A percentile compares a stretch with the other conserved stretches of the same genome.
Conservation (phyloP, 2,888 invertebrate species). For the Pogonocherus hispidulus region DNA sequence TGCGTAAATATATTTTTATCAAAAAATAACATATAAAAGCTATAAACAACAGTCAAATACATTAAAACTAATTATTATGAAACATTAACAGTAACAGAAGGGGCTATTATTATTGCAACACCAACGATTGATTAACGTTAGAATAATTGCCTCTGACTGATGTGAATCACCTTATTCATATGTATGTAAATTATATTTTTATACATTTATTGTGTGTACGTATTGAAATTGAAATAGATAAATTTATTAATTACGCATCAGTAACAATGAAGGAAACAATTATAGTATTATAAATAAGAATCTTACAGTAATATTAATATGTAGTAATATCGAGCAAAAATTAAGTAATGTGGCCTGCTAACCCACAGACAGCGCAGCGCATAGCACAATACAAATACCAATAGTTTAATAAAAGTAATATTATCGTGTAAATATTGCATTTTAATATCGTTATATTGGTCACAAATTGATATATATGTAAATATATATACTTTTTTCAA, state of each 20-base stretch:
- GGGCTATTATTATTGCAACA: neutral
- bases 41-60: slow-evolving; percentile 20
- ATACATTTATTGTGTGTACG: slow-evolving; percentile 32
- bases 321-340: slow-evolving; percentile 53
- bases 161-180: slow-evolving; percentile 39
- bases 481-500: slow-evolving; percentile 36
- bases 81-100: slow-evolving; percentile 8
- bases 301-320: slow-evolving; percentile 40
- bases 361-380: slow-evolving; percentile 57
- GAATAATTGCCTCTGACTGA: slow-evolving; percentile 32
- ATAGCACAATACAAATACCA: slow-evolving; percentile 52
- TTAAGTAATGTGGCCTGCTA: slow-evolving; percentile 63
- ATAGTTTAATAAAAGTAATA: slow-evolving; percentile 39
- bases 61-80: slow-evolving; percentile 22
- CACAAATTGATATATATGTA: slow-evolving; percentile 29
- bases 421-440: slow-evolving; percentile 45
- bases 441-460: slow-evolving; percentile 34
- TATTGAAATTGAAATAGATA: slow-evolving; percentile 32
- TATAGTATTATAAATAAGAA: slow-evolving; percentile 35
- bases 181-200: slow-evolving; percentile 37
- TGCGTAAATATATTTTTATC: slow-evolving; percentile 21
- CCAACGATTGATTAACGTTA: neutral
- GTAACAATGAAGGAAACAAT: slow-evolving; percentile 31
- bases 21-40: slow-evolving; percentile 20
- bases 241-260: slow-evolving; percentile 7